Evolutionary conservation across 2,797 vertebrate species (phyloP).

Genomic region (Forpus xanthops): DNA sequence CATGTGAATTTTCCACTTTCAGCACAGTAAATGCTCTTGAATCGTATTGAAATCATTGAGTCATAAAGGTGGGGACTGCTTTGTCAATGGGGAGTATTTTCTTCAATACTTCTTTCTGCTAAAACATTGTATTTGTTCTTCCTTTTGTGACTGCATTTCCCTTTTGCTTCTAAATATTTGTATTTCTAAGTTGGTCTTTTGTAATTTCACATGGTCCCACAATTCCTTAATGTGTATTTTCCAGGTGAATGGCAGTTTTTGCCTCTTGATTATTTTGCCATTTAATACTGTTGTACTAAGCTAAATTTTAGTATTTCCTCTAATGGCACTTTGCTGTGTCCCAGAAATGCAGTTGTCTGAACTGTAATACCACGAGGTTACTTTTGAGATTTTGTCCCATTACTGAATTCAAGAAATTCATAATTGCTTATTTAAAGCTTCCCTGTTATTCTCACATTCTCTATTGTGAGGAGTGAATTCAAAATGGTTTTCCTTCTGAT

Average conservation of each 20-base stretch:
- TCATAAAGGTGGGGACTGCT: constrained; percentile 26
- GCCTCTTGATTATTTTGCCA: background rate
- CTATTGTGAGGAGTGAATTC: background rate
- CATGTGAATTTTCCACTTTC: constrained; percentile 44
- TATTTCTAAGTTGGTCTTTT: background rate
- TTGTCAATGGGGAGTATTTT: constrained; percentile 11
- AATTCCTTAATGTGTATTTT: background rate
- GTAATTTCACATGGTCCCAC: background rate
- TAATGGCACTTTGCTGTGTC: background rate
- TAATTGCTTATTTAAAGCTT: constrained; percentile 5
- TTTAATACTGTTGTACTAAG: background rate
- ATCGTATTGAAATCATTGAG: constrained; percentile 43
- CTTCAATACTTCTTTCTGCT: background rate
- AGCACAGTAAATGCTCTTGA: constrained; percentile 32
- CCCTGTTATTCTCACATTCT: background rate
- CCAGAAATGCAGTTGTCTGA: background rate
- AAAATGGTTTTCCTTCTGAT: background rate
- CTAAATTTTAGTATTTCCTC: constrained; percentile 5
- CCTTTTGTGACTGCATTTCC: background rate
- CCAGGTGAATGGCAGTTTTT: background rate
- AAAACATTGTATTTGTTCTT: background rate
- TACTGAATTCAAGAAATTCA: background rate
- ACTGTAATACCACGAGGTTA: background rate
- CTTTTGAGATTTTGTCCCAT: background rate
- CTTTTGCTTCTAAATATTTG: background rate